Percentiles rank a stretch among this genome's conserved stretches.
Evolutionary conservation across 1,140 invertebrate genomes (phyloP).

Genomic region (Drosophila navojoa): DNA sequence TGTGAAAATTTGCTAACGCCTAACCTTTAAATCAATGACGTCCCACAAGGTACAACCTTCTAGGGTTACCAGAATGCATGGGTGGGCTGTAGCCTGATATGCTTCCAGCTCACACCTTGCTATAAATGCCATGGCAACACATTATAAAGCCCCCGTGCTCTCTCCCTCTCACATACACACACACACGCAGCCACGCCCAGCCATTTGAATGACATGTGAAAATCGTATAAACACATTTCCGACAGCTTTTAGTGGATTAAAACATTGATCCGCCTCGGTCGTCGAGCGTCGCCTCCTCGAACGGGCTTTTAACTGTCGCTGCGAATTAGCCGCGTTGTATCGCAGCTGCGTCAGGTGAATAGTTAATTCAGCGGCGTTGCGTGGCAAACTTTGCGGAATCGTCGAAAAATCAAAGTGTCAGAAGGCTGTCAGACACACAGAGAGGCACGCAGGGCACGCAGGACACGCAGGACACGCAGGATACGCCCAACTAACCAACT

Average conservation of each 20-base stretch:
- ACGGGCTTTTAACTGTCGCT: neutral
- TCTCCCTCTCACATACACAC: no score
- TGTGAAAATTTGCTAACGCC: no score
- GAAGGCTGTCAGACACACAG: slow-evolving; percentile 23
- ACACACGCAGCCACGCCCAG: neutral
- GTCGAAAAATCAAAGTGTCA: slow-evolving; percentile 9
- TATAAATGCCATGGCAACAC: slow-evolving; percentile 11
- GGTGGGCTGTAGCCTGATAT: no score
- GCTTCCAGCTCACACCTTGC: slow-evolving; percentile 48
- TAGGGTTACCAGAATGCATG: no score
- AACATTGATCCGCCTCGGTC: slow-evolving; percentile 51
- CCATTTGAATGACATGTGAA: slow-evolving; percentile 58
- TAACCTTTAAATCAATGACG: neutral
- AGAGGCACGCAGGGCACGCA: neutral
- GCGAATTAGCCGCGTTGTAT: neutral
- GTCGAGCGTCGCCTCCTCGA: neutral
- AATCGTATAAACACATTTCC: slow-evolving; percentile 50
- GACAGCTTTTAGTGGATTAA: slow-evolving; percentile 75
- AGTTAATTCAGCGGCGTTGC: slow-evolving; percentile 16
- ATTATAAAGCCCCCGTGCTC: neutral
- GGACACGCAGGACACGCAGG: neutral
- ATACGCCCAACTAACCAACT: neutral
- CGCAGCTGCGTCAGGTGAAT: slow-evolving; percentile 4
- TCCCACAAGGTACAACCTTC: no score
- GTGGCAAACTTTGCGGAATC: slow-evolving; percentile 4